Evolutionary conservation across 2,888 invertebrate genomes (phyloP).

Genomic region (Frankliniella fusca): DNA sequence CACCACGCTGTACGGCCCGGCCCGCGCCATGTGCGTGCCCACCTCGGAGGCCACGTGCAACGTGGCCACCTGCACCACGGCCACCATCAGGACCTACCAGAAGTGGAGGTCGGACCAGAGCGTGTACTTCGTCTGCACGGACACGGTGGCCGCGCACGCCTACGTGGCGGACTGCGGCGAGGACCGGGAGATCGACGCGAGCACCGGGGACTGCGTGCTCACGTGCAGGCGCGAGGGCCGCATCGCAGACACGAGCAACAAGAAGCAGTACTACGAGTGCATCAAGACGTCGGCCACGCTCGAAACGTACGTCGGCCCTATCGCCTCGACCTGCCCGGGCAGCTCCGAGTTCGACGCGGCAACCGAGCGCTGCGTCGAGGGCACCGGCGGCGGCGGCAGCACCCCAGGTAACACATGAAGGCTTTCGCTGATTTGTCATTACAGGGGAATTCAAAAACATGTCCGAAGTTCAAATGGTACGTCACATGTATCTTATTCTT

Average conservation of each 20-base stretch:
- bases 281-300: not conserved
- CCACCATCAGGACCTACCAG: not conserved
- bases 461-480: not conserved
- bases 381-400: not conserved
- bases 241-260: not conserved
- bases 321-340: not conserved
- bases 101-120: not conserved
- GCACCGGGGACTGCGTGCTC: not conserved
- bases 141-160: not conserved
- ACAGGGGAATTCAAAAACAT: not conserved
- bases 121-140: not conserved
- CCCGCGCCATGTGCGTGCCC: not conserved
- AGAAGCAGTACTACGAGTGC: conserved; percentile 3
- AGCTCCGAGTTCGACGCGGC: not conserved
- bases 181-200: not conserved
- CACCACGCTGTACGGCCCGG: not conserved
- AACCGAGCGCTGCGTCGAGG: not conserved
- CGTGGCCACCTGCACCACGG: not conserved
- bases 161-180: not conserved
- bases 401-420: not conserved
- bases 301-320: not conserved
- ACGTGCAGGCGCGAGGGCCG: not conserved
- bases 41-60: not conserved
- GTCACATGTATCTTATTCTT: too few species aligned
- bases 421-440: not conserved